Percentiles rank a stretch among this genome's conserved stretches.
Evolutionary conservation across 2,888 invertebrate species (phyloP).

Genomic region (Caenorhabditis imperialis): DNA sequence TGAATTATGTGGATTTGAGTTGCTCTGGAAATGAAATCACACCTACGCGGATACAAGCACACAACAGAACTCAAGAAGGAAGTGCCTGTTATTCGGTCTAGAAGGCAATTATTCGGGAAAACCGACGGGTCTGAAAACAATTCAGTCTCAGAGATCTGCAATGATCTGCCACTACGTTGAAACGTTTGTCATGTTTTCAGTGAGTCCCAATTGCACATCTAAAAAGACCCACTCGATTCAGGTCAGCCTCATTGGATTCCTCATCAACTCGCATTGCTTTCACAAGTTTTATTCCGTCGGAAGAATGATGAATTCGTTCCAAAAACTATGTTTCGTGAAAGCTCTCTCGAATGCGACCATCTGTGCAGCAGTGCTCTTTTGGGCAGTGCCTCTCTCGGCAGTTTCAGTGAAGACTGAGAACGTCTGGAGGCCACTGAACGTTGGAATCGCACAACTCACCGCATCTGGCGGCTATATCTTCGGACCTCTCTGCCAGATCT

Average conservation of each 20-base stretch:
- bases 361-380: constrained; percentile 22
- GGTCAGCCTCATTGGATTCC: constrained; percentile 12
- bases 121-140: no score
- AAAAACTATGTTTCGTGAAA: constrained; percentile 31
- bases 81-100: no score
- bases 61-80: no score
- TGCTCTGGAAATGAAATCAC: no score
- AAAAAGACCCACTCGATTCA: neutral
- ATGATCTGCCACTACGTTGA: neutral
- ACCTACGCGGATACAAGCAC: no score
- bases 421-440: constrained; percentile 14
- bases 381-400: constrained; percentile 31
- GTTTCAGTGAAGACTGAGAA: constrained; percentile 9
- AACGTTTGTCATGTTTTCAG: neutral
- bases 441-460: constrained; percentile 7
- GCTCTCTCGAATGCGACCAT: constrained; percentile 12
- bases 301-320: constrained; percentile 14
- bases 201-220: neutral
- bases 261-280: constrained; percentile 13
- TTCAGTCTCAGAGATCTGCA: no score
- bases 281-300: constrained; percentile 6
- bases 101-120: no score
- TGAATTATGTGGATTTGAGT: no score
- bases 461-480: constrained; percentile 28
- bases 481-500: constrained; percentile 26